phyloP scores from a whole-genome alignment of 2,113 vertebrate genomes.

The Dicrurus megarhynchus region DNA sequence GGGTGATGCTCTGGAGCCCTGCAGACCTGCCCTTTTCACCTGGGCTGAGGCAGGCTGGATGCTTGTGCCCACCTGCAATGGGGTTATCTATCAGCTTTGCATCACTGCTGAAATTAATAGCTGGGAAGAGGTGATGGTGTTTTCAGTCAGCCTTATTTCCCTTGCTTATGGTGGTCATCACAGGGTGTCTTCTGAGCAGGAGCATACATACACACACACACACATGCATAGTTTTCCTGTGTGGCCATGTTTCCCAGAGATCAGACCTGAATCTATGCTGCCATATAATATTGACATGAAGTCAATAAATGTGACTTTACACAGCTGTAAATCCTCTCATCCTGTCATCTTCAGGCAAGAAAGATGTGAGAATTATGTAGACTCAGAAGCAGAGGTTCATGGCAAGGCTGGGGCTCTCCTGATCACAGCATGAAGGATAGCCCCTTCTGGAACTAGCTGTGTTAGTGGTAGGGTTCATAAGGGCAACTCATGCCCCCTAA shows the following conservation, averaged over 20 bases:
- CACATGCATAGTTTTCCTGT: accelerated
- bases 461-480: background rate
- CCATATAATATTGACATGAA: background rate
- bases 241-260: background rate
- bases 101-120: background rate
- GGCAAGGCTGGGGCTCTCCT: background rate
- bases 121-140: background rate
- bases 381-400: background rate
- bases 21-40: background rate
- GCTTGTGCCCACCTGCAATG: accelerated
- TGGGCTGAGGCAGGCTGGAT: background rate
- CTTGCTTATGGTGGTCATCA: background rate
- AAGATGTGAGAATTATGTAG: background rate
- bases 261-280: background rate
- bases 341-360: background rate
- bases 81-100: background rate
- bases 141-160: background rate
- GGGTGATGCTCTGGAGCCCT: background rate
- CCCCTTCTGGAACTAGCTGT: background rate
- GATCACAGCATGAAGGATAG: accelerated
- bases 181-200: background rate
- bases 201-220: background rate
- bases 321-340: background rate
- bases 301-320: background rate
- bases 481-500: background rate